phyloP scores from a whole-genome alignment of 2,113 vertebrate species.

The Lipophrys pholis region DNA sequence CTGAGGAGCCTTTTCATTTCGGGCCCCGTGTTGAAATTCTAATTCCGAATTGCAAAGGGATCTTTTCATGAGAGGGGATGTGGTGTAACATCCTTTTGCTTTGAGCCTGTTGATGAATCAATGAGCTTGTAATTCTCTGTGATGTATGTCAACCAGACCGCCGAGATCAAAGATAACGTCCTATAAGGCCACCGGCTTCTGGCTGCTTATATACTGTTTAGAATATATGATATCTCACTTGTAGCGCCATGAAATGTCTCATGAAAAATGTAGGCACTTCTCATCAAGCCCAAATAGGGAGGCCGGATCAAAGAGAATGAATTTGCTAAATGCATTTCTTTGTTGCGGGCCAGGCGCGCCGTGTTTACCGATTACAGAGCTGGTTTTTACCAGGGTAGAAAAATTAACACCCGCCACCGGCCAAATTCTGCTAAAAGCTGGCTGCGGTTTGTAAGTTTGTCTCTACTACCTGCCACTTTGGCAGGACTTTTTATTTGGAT shows the following conservation, averaged over 20 bases:
- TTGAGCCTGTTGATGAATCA: conserved; percentile 62
- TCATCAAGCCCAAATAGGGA: conserved; percentile 41
- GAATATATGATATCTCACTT: conserved; percentile 42
- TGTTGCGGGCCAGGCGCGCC: conserved; percentile 55
- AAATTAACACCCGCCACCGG: conserved; percentile 59
- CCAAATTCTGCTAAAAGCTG: conserved; percentile 65
- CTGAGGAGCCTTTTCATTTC: conserved; percentile 63
- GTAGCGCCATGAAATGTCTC: conserved; percentile 10
- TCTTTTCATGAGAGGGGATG: conserved; percentile 40
- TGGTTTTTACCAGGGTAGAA: conserved; percentile 57
- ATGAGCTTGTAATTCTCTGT: conserved; percentile 50
- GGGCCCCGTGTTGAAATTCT: conserved; percentile 64
- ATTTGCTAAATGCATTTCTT: conserved; percentile 60
- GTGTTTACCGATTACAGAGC: conserved; percentile 67
- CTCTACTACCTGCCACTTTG: conserved; percentile 55
- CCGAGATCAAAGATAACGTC: conserved; percentile 59
- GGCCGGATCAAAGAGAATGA: conserved; percentile 55
- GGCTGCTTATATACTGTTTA: conserved; percentile 19
- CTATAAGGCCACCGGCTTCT: conserved; percentile 19
- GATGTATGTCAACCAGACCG: conserved; percentile 52
- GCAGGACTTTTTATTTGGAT: conserved; percentile 54
- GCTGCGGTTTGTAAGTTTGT: conserved; percentile 46
- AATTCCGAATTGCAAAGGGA: conserved; percentile 42
- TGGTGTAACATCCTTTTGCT: conserved; percentile 48
- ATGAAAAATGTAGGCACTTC: conserved; percentile 55